These are phyloP conservation scores for Leptinotarsa undecemlineata DNA, from an alignment of 1,140 invertebrate genomes.

Conservation along the genomic window DNA sequence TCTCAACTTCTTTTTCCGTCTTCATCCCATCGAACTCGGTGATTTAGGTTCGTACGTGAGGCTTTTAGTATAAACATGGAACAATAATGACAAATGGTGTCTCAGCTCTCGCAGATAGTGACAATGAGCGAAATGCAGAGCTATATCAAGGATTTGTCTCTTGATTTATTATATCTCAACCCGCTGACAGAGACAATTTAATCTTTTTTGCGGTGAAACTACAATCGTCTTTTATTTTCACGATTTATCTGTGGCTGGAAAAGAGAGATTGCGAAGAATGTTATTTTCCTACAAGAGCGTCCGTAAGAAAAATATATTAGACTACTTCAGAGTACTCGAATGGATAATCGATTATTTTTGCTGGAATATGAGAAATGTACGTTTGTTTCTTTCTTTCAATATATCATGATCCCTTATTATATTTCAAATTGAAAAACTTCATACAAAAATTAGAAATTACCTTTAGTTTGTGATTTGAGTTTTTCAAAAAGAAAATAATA, in stretches of 20 bases:
- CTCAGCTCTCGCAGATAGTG: not conserved
- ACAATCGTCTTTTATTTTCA: not conserved
- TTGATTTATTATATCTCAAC: slow-evolving; percentile 1
- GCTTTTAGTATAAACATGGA: not conserved
- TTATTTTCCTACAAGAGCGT: not conserved
- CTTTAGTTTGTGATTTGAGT: too few relatives aligned
- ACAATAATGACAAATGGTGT: not conserved
- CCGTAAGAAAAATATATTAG: too few relatives aligned
- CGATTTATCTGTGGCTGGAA: not conserved
- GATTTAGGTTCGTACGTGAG: not conserved
- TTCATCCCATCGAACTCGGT: not conserved
- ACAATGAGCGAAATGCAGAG: slow-evolving; percentile 5
- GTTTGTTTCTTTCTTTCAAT: too few relatives aligned
- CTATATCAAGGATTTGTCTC: not conserved
- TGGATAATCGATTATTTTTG: too few relatives aligned
- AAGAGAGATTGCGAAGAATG: not conserved
- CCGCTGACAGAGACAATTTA: not conserved
- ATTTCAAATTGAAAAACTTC: too few relatives aligned
- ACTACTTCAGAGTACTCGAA: too few relatives aligned
- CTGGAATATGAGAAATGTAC: too few relatives aligned
- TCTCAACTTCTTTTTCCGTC: not conserved
- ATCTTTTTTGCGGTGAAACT: not conserved
- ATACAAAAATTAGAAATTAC: too few relatives aligned
- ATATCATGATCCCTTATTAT: too few relatives aligned
- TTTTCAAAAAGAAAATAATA: too few relatives aligned